phyloP scores from a whole-genome alignment of 2,113 vertebrate species.

The Nyctereutes procyonoides region DNA sequence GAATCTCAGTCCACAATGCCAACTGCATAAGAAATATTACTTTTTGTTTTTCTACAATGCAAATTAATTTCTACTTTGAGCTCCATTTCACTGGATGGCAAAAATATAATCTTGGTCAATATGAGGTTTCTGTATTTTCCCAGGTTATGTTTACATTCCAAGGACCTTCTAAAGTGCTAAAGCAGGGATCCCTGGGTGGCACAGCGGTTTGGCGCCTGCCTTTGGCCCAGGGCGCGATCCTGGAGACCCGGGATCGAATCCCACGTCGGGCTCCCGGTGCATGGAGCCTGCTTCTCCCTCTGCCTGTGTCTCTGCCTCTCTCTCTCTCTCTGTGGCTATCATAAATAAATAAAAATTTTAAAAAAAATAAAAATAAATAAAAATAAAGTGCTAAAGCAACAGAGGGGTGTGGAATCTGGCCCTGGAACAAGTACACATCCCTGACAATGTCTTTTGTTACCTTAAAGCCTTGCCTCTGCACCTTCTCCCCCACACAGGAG shows the following conservation, averaged over 20 bases:
- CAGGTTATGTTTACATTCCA: neutral
- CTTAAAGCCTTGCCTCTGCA: neutral
- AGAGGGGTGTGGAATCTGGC: neutral
- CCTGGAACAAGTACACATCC: neutral
- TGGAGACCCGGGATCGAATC: too few relatives aligned
- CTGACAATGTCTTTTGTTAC: neutral
- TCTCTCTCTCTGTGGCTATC: too few relatives aligned
- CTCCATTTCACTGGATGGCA: conserved; percentile 15
- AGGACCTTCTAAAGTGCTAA: conserved; percentile 6
- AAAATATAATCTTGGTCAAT: conserved; percentile 10
- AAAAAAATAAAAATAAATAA: too few relatives aligned
- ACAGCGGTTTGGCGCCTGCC: too few relatives aligned
- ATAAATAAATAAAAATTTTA: too few relatives aligned
- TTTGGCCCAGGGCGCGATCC: too few relatives aligned
- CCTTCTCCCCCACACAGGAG: neutral
- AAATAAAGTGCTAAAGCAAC: neutral
- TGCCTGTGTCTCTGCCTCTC: too few relatives aligned
- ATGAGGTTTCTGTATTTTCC: neutral
- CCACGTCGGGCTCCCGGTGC: too few relatives aligned
- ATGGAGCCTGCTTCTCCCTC: too few relatives aligned
- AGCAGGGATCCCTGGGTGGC: too few relatives aligned
- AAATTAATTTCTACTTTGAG: conserved; percentile 57
- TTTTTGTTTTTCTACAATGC: conserved; percentile 40
- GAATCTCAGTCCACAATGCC: conserved; percentile 2
- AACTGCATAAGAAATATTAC: neutral